phyloP scores from a whole-genome alignment of 2,888 invertebrate species.

The Eugnorisma glareosa region DNA sequence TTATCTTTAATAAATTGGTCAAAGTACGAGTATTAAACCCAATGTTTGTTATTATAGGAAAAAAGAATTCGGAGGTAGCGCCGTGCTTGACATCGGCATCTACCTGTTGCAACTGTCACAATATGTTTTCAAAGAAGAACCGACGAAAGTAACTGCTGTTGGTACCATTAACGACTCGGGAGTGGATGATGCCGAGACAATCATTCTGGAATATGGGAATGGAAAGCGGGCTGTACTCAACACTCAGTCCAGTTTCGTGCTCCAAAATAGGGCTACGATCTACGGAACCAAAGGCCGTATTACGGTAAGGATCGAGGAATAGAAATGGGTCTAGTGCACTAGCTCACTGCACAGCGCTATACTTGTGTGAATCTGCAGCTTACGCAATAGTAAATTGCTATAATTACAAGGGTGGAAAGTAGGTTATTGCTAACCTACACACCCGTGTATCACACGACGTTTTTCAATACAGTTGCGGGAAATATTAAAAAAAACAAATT shows the following conservation, averaged over 20 bases:
- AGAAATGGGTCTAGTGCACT: neutral
- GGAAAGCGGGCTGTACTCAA: conserved; percentile 92
- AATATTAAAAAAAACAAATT: too few species aligned
- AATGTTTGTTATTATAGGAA: conserved; percentile 80
- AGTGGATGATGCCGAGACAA: conserved; percentile 92
- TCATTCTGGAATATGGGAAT: conserved; percentile 91
- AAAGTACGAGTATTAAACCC: neutral
- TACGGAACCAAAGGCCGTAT: conserved; percentile 92
- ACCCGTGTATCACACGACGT: too few species aligned
- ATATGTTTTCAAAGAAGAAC: conserved; percentile 93
- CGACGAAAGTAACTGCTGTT: conserved; percentile 92
- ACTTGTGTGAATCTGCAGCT: neutral
- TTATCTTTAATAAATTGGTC: neutral
- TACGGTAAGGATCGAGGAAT: conserved; percentile 80
- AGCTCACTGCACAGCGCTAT: too few species aligned
- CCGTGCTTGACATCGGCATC: conserved; percentile 94
- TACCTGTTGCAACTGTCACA: conserved; percentile 94
- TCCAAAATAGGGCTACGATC: conserved; percentile 92
- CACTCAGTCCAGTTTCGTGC: conserved; percentile 83
- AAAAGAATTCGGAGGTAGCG: conserved; percentile 94
- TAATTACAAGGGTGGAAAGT: too few species aligned
- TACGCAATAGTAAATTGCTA: too few species aligned
- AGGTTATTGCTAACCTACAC: too few species aligned
- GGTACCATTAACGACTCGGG: conserved; percentile 93
- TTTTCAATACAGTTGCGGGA: too few species aligned